Evolutionary conservation across 2,888 invertebrate species (phyloP).

Genomic region (Agelastica alni): DNA sequence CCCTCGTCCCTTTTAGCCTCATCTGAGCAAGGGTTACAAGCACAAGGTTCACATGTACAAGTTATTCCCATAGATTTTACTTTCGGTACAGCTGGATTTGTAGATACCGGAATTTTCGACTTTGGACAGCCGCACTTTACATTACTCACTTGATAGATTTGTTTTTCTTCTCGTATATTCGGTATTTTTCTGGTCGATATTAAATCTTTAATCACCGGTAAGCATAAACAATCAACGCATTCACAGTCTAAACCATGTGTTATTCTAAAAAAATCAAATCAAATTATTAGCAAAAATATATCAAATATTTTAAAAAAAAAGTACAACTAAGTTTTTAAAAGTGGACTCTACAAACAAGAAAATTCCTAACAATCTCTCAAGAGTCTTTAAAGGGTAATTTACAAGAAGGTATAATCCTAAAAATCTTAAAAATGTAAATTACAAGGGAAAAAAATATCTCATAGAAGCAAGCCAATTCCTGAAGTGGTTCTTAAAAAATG

Average conservation of each 20-base stretch:
- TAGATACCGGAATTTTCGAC: conserved; percentile 38
- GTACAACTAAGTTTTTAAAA: too few relatives aligned
- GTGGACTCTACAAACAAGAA: too few relatives aligned
- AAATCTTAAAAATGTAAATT: too few relatives aligned
- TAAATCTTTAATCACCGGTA: conserved; percentile 37
- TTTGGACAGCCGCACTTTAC: conserved; percentile 30
- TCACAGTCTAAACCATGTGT: conserved; percentile 29
- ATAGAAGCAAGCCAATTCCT: too few relatives aligned
- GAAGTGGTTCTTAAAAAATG: too few relatives aligned
- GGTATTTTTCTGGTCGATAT: conserved; percentile 37
- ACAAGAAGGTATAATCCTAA: too few relatives aligned
- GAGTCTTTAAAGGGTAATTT: too few relatives aligned
- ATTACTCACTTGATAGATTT: conserved; percentile 38
- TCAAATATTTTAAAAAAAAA: too few relatives aligned
- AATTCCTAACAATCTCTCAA: too few relatives aligned
- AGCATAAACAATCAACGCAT: conserved; percentile 40
- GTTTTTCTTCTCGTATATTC: conserved; percentile 36
- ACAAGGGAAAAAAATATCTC: too few relatives aligned
- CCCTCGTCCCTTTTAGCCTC: not conserved
- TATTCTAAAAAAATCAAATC: not conserved
- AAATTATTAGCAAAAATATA: too few relatives aligned
- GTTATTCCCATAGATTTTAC: not conserved
- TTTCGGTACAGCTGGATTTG: conserved; percentile 14
- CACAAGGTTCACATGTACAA: conserved; percentile 2
- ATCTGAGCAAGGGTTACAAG: not conserved